Evolutionary conservation across 1,140 invertebrate genomes (phyloP).

Genomic region (Forficula auricularia): DNA sequence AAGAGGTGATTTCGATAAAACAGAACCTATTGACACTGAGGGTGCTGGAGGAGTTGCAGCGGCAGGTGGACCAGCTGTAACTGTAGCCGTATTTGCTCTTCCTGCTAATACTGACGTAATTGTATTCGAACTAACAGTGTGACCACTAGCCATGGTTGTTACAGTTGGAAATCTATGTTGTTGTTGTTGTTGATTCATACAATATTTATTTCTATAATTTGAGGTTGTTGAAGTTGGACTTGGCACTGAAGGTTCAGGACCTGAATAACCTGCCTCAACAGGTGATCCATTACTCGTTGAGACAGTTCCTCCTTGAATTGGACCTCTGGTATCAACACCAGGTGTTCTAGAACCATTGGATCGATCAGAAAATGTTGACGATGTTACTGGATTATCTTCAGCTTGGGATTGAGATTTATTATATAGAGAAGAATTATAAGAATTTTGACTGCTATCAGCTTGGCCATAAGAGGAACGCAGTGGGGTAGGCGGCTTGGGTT

Average conservation of each 20-base stretch:
- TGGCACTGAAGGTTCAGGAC: not conserved
- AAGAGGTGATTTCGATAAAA: slow-evolving; percentile 44
- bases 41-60: slow-evolving; percentile 14
- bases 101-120: slow-evolving; percentile 59
- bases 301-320: slow-evolving; percentile 54
- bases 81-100: slow-evolving; percentile 50
- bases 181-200: not conserved
- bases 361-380: slow-evolving; percentile 45
- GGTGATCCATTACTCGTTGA: slow-evolving; percentile 56
- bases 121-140: slow-evolving; percentile 51
- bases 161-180: slow-evolving; percentile 20
- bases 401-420: slow-evolving; percentile 19
- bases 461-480: not conserved
- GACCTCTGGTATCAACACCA: slow-evolving; percentile 33
- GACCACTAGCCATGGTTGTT: slow-evolving; percentile 58
- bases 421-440: not conserved
- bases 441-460: no score
- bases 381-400: slow-evolving; percentile 51
- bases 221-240: slow-evolving; percentile 2
- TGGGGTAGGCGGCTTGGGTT: not conserved
- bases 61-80: slow-evolving; percentile 44
- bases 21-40: slow-evolving; percentile 13
- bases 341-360: slow-evolving; percentile 18
- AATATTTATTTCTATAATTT: not conserved
- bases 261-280: slow-evolving; percentile 25